Evolutionary conservation across 2,113 vertebrate species (phyloP).

Genomic region (Thymallus thymallus): DNA sequence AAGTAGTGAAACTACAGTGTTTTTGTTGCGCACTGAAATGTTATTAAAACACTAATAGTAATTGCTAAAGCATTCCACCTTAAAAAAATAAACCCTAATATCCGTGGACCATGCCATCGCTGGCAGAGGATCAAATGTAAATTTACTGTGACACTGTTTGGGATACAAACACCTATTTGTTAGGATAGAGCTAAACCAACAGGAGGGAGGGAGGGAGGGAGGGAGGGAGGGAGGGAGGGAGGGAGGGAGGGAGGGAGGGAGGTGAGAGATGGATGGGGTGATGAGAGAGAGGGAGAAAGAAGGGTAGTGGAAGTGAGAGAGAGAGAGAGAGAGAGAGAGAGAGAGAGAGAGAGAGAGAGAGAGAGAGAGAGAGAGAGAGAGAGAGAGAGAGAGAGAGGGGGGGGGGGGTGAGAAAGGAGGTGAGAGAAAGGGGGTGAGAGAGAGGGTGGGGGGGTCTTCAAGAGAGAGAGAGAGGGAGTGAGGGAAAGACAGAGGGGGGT

Average conservation of each 20-base stretch:
- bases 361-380: background rate
- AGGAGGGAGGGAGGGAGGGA: background rate
- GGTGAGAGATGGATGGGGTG: background rate
- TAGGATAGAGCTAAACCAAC: slow-evolving; percentile 9
- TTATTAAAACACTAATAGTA: slow-evolving; percentile 5
- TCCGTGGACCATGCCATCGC: slow-evolving; percentile 32
- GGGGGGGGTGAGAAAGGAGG: background rate
- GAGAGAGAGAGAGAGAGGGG: background rate
- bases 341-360: background rate
- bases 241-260: slow-evolving; percentile 3
- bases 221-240: background rate
- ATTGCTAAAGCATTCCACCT: slow-evolving; percentile 19
- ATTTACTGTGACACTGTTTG: slow-evolving; percentile 28
- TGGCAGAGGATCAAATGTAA: slow-evolving; percentile 46
- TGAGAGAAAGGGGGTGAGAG: too few relatives aligned
- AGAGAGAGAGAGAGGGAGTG: background rate
- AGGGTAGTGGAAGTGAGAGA: too few relatives aligned
- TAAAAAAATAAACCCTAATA: slow-evolving; percentile 16
- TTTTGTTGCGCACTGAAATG: too few relatives aligned
- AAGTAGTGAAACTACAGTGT: too few relatives aligned
- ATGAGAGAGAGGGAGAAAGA: background rate
- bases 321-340: background rate
- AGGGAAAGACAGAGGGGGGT: slow-evolving; percentile 6
- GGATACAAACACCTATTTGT: slow-evolving; percentile 41
- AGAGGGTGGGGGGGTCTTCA: too few relatives aligned